Evolutionary conservation across 2,113 vertebrate species (phyloP).

Genomic region (Polypterus bichir): DNA sequence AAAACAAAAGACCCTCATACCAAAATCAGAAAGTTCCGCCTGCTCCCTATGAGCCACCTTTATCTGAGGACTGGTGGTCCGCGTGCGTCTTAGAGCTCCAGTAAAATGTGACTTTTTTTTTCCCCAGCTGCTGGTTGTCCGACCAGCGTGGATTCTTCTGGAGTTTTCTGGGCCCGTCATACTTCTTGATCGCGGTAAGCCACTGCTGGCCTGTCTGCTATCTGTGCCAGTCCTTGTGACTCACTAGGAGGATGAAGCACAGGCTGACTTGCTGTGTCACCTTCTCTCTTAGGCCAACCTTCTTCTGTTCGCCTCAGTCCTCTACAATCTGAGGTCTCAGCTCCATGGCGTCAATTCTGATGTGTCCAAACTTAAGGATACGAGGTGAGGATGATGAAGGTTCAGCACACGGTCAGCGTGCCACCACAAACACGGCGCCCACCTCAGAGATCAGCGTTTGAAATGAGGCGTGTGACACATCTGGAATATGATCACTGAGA

Average conservation of each 20-base stretch:
- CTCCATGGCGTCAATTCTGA: background rate
- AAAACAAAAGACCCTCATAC: background rate
- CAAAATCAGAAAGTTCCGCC: background rate
- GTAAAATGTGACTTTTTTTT: background rate
- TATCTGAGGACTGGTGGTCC: background rate
- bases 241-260: too few relatives aligned
- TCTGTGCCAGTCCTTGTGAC: too few relatives aligned
- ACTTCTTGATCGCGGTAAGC: slow-evolving; percentile 27
- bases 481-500: too few relatives aligned
- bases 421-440: too few relatives aligned
- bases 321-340: background rate
- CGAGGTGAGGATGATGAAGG: background rate
- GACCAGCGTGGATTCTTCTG: slow-evolving; percentile 27
- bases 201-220: too few relatives aligned
- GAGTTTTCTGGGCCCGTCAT: slow-evolving; percentile 37
- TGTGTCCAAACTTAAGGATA: background rate
- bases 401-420: too few relatives aligned
- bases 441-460: too few relatives aligned
- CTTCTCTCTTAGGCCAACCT: too few relatives aligned
- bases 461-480: too few relatives aligned
- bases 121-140: slow-evolving; percentile 38
- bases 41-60: background rate
- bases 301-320: background rate
- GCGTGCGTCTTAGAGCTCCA: too few relatives aligned
- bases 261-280: too few relatives aligned